phyloP scores from a whole-genome alignment of 2,113 vertebrate genomes.

The Bufo gargarizans region DNA sequence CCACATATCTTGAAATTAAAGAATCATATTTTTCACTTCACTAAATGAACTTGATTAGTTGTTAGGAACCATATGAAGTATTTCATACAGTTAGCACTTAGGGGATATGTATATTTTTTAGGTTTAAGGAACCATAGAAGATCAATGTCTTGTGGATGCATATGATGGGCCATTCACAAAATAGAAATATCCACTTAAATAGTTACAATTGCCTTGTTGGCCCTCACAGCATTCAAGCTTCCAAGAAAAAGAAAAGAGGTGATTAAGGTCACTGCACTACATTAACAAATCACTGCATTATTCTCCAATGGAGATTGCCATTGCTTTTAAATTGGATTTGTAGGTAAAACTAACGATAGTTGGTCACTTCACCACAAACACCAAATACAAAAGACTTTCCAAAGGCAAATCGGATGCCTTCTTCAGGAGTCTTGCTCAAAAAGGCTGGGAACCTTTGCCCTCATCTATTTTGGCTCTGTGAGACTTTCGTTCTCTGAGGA shows the following conservation, averaged over 20 bases:
- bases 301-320: slow-evolving; percentile 22
- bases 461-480: slow-evolving; percentile 29
- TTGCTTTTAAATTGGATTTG: slow-evolving; percentile 45
- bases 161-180: neutral
- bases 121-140: neutral
- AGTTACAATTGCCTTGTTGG: slow-evolving; percentile 1
- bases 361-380: slow-evolving; percentile 41
- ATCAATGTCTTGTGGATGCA: slow-evolving; percentile 7
- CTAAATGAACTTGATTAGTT: too few relatives aligned
- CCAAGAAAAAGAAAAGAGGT: slow-evolving; percentile 3
- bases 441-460: slow-evolving; percentile 39
- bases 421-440: slow-evolving; percentile 2
- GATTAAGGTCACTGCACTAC: slow-evolving; percentile 44
- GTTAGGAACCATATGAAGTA: too few relatives aligned
- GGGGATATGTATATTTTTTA: too few relatives aligned
- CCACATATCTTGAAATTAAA: too few relatives aligned
- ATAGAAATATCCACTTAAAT: slow-evolving; percentile 29
- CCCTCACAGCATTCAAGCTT: slow-evolving; percentile 2
- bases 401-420: slow-evolving; percentile 39
- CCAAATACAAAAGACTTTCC: slow-evolving; percentile 39
- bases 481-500: slow-evolving; percentile 41
- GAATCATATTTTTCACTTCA: too few relatives aligned
- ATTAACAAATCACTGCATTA: slow-evolving; percentile 28
- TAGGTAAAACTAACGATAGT: slow-evolving; percentile 46
- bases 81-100: too few relatives aligned